These are phyloP conservation scores for Lepilemur septentrionalis DNA, from an alignment of 2,797 vertebrate species.

Conservation along the genomic window DNA sequence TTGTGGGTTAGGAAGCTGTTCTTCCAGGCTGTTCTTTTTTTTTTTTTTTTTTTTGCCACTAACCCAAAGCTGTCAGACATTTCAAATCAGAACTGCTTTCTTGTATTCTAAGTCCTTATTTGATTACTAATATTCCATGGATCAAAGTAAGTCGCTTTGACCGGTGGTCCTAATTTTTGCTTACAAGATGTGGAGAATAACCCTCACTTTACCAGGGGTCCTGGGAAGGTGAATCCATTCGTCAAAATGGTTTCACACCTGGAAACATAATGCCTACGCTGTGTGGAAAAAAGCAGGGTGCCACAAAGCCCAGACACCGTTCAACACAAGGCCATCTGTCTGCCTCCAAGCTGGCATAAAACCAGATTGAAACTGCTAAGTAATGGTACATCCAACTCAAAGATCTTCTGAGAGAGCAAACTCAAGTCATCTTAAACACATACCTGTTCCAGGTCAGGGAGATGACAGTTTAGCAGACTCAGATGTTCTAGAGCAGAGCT, in stretches of 20 bases:
- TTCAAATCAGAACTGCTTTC: constrained; percentile 32
- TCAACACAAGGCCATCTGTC: neutral
- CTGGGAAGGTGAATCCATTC: neutral
- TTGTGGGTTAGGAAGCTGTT: neutral
- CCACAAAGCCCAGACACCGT: neutral
- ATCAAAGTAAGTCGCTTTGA: constrained; percentile 7
- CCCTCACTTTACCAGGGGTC: neutral
- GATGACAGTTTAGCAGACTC: neutral
- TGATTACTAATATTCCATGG: neutral
- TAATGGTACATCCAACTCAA: neutral
- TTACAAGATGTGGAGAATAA: constrained; percentile 29
- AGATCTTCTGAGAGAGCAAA: constrained; percentile 4
- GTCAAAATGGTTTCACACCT: neutral
- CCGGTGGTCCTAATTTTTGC: neutral
- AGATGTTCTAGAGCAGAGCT: neutral
- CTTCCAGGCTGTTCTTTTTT: neutral
- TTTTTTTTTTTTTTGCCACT: neutral
- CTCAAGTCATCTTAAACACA: neutral
- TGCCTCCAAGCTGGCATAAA: neutral
- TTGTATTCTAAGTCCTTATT: neutral
- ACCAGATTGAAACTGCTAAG: neutral
- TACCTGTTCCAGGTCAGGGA: neutral
- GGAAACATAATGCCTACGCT: neutral
- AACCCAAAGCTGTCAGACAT: neutral
- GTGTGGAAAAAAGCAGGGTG: neutral